Evolutionary conservation across 2,888 invertebrate species (phyloP).

Genomic region (Mythimna albipuncta): DNA sequence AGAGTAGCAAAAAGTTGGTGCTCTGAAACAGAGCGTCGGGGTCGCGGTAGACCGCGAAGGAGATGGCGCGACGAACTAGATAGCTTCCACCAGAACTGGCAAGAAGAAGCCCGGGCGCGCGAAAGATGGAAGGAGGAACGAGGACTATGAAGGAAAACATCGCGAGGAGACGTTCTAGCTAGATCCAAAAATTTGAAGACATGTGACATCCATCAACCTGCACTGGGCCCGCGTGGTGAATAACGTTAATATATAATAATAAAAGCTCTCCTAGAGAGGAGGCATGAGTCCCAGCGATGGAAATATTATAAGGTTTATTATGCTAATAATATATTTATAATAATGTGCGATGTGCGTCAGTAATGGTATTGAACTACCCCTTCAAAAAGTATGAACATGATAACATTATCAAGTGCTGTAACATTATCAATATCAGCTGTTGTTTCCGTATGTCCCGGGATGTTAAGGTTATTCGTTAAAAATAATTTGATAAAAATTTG

Average conservation of each 20-base stretch:
- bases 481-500: neutral
- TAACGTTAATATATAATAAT: no score
- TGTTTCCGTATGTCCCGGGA: constrained; percentile 26
- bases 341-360: no score
- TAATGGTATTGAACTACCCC: constrained; percentile 24
- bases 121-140: no score
- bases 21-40: no score
- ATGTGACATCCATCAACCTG: neutral
- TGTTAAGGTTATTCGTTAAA: constrained; percentile 17
- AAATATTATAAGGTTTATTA: neutral
- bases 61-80: no score
- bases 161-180: neutral
- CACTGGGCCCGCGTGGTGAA: neutral
- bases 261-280: no score
- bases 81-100: no score
- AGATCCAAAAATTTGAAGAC: neutral
- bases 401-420: constrained; percentile 8
- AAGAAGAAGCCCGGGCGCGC: no score
- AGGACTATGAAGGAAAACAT: neutral
- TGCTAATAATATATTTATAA: neutral
- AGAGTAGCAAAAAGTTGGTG: no score
- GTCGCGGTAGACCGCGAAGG: no score
- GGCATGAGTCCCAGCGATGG: neutral
- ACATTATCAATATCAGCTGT: constrained; percentile 1
- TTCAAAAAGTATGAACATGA: constrained; percentile 12